phyloP scores from a whole-genome alignment of 2,888 invertebrate genomes.

The Campoplex capitator region DNA sequence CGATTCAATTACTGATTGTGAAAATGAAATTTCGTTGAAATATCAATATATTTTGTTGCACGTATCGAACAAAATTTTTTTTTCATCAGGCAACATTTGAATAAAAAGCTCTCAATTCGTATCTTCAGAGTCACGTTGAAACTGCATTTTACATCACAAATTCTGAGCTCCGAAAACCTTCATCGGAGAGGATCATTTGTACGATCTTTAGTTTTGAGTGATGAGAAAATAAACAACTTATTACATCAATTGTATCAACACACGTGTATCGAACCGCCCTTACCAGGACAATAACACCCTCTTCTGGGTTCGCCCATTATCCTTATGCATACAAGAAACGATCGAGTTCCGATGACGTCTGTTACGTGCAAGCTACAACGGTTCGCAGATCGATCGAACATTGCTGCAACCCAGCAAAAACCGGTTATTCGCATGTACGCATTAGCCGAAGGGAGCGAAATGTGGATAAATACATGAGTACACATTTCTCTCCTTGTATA shows the following conservation, averaged over 20 bases:
- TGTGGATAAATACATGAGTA: neutral
- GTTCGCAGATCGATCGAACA: neutral
- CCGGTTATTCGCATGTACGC: neutral
- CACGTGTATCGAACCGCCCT: neutral
- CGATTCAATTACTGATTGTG: no score
- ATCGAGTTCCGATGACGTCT: neutral
- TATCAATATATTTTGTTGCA: no score
- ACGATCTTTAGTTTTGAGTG: neutral
- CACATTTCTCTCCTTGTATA: neutral
- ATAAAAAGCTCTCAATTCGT: no score
- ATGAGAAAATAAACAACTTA: neutral
- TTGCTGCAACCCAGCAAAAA: neutral
- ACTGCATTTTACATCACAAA: no score
- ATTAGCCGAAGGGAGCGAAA: neutral
- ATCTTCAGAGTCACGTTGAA: no score
- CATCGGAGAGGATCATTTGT: neutral
- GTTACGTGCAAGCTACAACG: neutral
- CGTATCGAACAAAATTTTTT: no score
- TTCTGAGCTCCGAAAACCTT: no score
- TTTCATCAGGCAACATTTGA: no score
- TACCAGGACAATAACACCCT: neutral
- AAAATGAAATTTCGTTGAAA: no score
- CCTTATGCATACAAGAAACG: neutral
- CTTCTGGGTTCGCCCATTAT: neutral
- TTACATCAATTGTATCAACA: neutral